Percentiles rank a stretch among this genome's conserved stretches.
Evolutionary conservation across 2,888 invertebrate genomes (phyloP).

Genomic region (Seira musarum): DNA sequence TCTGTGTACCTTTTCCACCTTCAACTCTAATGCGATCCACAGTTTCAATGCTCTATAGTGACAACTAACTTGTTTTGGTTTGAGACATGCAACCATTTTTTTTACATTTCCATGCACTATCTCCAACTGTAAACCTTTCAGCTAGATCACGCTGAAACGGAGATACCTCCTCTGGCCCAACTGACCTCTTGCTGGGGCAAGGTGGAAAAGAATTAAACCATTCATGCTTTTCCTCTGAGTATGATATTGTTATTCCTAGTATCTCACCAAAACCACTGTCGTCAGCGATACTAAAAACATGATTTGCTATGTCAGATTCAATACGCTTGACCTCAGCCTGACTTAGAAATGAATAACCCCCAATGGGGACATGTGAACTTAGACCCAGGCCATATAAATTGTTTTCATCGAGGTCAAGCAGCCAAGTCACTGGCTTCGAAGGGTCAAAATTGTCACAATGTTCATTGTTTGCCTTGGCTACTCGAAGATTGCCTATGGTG

Average conservation of each 20-base stretch:
- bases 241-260: conserved; percentile 1
- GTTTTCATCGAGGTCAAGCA: conserved; percentile 42
- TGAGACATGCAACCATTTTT: conserved; percentile 40
- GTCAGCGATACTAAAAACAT: background rate
- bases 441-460: conserved; percentile 26
- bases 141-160: background rate
- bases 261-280: conserved; percentile 9
- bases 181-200: background rate
- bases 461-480: conserved; percentile 45
- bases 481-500: conserved; percentile 15
- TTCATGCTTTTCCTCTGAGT: conserved; percentile 34
- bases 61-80: conserved; percentile 7
- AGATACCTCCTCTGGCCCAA: conserved; percentile 11
- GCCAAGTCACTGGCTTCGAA: conserved; percentile 6
- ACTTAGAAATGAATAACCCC: conserved; percentile 18
- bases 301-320: background rate
- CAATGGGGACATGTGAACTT: background rate
- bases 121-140: background rate
- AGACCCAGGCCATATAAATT: conserved; percentile 42
- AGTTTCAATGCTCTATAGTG: conserved; percentile 44
- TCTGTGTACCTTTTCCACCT: conserved; percentile 27
- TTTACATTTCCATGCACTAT: conserved; percentile 9
- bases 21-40: conserved; percentile 25
- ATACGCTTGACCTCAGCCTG: background rate
- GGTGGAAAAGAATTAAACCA: conserved; percentile 37